phyloP scores from a whole-genome alignment of 2,113 vertebrate genomes.

The Myanophis thanlyinensis region DNA sequence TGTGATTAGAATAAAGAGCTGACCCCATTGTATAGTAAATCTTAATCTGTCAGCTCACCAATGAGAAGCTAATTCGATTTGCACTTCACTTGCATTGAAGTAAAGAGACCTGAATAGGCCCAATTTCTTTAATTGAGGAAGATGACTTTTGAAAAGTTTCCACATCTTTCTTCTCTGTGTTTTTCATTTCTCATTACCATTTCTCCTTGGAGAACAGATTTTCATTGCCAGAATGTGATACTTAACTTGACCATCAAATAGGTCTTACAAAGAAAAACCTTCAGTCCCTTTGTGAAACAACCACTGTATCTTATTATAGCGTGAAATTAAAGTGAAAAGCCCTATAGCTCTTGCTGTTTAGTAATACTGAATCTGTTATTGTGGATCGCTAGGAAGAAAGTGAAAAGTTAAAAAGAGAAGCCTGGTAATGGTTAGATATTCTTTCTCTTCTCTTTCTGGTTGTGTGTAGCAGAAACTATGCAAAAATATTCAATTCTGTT shows the following conservation, averaged over 20 bases:
- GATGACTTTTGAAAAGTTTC: background rate
- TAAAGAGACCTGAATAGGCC: conserved; percentile 35
- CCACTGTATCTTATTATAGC: conserved; percentile 81
- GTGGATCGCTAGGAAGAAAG: conserved; percentile 45
- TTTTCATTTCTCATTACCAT: conserved; percentile 28
- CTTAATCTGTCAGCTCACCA: background rate
- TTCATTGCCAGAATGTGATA: conserved; percentile 69
- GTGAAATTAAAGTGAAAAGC: conserved; percentile 87
- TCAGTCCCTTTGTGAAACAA: conserved; percentile 77
- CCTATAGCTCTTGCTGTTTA: conserved; percentile 74
- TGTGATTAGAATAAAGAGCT: background rate
- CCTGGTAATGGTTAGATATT: conserved; percentile 69
- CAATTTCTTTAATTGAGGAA: conserved; percentile 1
- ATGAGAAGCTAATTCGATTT: background rate
- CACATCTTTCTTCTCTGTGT: background rate
- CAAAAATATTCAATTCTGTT: conserved; percentile 49
- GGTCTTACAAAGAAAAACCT: conserved; percentile 77
- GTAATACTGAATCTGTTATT: conserved; percentile 77
- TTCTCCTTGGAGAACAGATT: conserved; percentile 67
- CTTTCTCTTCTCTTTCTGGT: conserved; percentile 31
- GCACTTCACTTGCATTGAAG: conserved; percentile 24
- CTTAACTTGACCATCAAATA: conserved; percentile 74
- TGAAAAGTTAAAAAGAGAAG: conserved; percentile 65
- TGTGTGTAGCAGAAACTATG: conserved; percentile 33
- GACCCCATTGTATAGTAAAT: background rate